Evolutionary conservation across 2,113 vertebrate species (phyloP), one percentile per base, ranked within the genome.

Genomic region (Brienomyrus brachyistius): DNA sequence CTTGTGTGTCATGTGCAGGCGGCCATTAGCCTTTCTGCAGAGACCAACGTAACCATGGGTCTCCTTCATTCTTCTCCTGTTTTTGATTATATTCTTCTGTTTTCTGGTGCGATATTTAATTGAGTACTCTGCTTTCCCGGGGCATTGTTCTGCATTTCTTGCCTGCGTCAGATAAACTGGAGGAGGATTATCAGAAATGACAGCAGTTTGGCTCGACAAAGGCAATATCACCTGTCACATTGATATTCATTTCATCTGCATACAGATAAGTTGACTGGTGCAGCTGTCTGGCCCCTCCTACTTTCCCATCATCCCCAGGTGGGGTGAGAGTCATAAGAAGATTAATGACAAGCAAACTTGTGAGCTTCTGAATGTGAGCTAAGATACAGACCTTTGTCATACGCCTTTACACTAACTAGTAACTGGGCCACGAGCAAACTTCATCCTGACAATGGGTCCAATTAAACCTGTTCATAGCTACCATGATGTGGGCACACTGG

Each of bases 221-320:
- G 91, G 87, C 86, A 89, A 89, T 90, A 90, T 86, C 9, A 90
- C 91, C 92, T 92, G 87, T 91, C 90, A 62, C 92, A 93, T 95
- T 94, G 93, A 94, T 95, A 95, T 96, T 96, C 93, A 95, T 95
- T 94, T 93, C 92, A 95, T 95, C 95, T 95, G 94, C 95, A 95
- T 95, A 93, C 93, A 95, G 93, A 96, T 94, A 94, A 94, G 91
- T 90, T 88, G 90, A 91, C 91, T 93, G 94, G 90, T 91, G 92
- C 90, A 43, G 52, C n/a, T 92, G 92, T 92, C 93, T 94, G 87
- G 93, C 85, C 91, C 91, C 91, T 90, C 86, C 89, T 27, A 89
- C 48, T 23, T 77, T 88, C n/a, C 45, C 89, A 89, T 87, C 88
- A 85, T 90, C 88, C 91, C 62, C 77, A 86, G 62, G 1, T 45